Evolutionary conservation across 1,140 invertebrate genomes (phyloP).

Genomic region (Aplysia californica): DNA sequence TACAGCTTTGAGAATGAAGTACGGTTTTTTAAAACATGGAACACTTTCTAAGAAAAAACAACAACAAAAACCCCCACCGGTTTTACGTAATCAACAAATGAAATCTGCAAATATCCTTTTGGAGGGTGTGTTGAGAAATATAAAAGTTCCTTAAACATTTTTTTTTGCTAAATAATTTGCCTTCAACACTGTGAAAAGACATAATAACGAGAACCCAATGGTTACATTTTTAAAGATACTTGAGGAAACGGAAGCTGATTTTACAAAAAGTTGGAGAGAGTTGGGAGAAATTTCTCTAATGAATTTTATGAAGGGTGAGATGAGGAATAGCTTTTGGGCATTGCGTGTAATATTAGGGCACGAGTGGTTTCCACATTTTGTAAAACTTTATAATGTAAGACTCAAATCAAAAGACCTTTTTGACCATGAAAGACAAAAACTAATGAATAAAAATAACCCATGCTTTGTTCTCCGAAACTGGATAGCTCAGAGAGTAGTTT

Average conservation of each 20-base stretch:
- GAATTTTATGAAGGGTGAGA: constrained; percentile 28
- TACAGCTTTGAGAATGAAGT: constrained; percentile 70
- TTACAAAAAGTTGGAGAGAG: constrained; percentile 75
- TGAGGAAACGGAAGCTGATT: constrained; percentile 74
- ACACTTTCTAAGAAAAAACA: constrained; percentile 72
- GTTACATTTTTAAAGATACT: constrained; percentile 73
- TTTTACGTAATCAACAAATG: constrained; percentile 61
- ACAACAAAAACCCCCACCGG: too few species aligned
- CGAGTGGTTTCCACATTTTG: too few species aligned
- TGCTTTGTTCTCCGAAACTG: constrained; percentile 74
- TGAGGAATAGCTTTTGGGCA: constrained; percentile 40
- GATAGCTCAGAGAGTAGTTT: constrained; percentile 74
- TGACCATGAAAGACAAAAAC: constrained; percentile 58
- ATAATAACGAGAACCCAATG: constrained; percentile 66
- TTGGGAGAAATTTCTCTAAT: constrained; percentile 68
- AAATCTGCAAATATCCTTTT: constrained; percentile 39
- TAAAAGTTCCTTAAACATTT: constrained; percentile 43
- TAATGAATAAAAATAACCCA: constrained; percentile 73
- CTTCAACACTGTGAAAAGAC: constrained; percentile 29
- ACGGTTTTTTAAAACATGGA: constrained; percentile 75
- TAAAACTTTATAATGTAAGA: too few species aligned
- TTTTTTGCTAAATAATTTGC: constrained; percentile 50
- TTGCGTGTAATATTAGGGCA: constrained; percentile 50
- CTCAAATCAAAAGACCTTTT: constrained; percentile 47
- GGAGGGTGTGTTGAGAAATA: constrained; percentile 45